These are phyloP conservation scores for Cylindroiulus punctatus DNA, from an alignment of 2,888 invertebrate species.

Conservation along the genomic window DNA sequence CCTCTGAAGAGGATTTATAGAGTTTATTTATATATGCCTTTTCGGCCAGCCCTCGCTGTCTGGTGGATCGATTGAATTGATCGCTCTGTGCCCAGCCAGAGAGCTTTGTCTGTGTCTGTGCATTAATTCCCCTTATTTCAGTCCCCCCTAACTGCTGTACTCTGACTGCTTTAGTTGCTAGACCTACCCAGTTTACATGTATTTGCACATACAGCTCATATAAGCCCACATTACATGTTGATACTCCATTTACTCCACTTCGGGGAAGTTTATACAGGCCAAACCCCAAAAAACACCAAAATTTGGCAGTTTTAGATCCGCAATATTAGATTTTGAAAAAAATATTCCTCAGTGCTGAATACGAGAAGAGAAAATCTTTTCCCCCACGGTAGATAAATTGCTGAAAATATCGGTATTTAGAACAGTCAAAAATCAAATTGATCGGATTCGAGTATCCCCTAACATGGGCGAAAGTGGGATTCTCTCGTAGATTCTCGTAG, in stretches of 20 bases:
- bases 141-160: not conserved
- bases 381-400: too few relatives aligned
- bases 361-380: too few relatives aligned
- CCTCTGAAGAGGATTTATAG: not conserved
- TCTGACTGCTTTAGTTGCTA: conserved; percentile 24
- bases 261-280: not conserved
- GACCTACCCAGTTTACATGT: not conserved
- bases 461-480: too few relatives aligned
- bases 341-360: too few relatives aligned
- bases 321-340: too few relatives aligned
- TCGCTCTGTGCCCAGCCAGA: conserved; percentile 4
- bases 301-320: not conserved
- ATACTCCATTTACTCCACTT: not conserved
- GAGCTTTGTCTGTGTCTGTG: not conserved
- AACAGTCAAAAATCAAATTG: too few relatives aligned
- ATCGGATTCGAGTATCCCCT: too few relatives aligned
- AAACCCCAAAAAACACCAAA: not conserved
- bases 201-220: conserved; percentile 33
- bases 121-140: not conserved
- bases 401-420: too few relatives aligned
- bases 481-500: too few relatives aligned
- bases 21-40: not conserved
- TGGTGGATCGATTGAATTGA: conserved; percentile 51
- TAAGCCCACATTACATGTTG: conserved; percentile 21
- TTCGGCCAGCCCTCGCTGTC: conserved; percentile 7